Evolutionary conservation across 1,140 invertebrate genomes (phyloP).

Genomic region (Bombus confusus): DNA sequence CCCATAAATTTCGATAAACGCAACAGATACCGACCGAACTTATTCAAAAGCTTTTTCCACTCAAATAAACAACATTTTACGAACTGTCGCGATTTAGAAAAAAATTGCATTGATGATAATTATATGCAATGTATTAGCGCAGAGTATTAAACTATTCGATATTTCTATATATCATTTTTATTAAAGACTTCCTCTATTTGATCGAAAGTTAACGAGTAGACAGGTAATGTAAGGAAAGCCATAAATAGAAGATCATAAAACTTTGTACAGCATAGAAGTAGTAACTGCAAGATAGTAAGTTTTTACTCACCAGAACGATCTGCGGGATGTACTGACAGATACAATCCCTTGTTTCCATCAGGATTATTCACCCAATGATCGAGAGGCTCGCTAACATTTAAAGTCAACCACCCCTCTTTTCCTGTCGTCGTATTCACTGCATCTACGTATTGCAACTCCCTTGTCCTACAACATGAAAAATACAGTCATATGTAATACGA

Average conservation of each 20-base stretch:
- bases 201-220: neutral
- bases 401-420: slow-evolving; percentile 89
- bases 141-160: neutral
- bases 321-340: slow-evolving; percentile 90
- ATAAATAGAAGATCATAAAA: neutral
- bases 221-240: too few relatives aligned
- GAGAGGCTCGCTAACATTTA: slow-evolving; percentile 90
- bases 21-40: neutral
- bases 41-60: neutral
- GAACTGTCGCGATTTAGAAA: neutral
- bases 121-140: too few relatives aligned
- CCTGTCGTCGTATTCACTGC: slow-evolving; percentile 85
- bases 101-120: neutral
- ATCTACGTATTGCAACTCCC: slow-evolving; percentile 86
- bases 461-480: slow-evolving; percentile 81
- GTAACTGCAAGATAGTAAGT: neutral
- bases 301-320: slow-evolving; percentile 85
- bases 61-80: neutral
- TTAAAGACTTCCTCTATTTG: neutral
- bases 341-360: slow-evolving; percentile 93
- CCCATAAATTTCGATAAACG: neutral
- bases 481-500: neutral
- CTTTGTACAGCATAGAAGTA: neutral
- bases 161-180: neutral
- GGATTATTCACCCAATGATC: slow-evolving; percentile 90